phyloP scores from a whole-genome alignment of 1,140 invertebrate species.

The Drosophila lacertosa region DNA sequence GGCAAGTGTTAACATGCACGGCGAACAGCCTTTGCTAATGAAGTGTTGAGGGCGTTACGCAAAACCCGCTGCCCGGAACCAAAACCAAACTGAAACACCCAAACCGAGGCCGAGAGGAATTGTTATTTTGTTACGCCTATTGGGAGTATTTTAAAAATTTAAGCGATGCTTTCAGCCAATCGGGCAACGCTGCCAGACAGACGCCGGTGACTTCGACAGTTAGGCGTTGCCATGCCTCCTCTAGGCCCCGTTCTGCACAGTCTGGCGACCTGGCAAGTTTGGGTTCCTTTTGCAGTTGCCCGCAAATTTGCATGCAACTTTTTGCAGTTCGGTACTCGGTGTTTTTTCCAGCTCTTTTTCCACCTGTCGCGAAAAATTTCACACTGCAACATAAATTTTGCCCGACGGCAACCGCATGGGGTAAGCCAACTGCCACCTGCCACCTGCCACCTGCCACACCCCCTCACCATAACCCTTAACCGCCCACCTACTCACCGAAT shows the following conservation, averaged over 20 bases:
- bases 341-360: constrained; percentile 50
- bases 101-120: constrained; percentile 11
- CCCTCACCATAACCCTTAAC: constrained; percentile 7
- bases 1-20: constrained; percentile 28
- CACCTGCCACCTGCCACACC: too few species aligned
- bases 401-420: constrained; percentile 65
- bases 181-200: constrained; percentile 25
- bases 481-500: constrained; percentile 66
- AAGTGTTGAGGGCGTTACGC: constrained; percentile 39
- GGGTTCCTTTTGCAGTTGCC: background rate
- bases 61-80: background rate
- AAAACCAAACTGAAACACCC: constrained; percentile 8
- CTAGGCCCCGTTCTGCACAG: background rate
- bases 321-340: constrained; percentile 33
- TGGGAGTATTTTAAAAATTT: constrained; percentile 52
- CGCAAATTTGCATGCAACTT: constrained; percentile 66
- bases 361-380: constrained; percentile 79
- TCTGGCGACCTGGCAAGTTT: constrained; percentile 11
- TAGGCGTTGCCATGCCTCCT: background rate
- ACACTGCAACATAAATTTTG: constrained; percentile 77
- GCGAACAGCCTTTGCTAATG: constrained; percentile 42
- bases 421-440: constrained; percentile 35
- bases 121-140: constrained; percentile 18
- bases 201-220: constrained; percentile 3
- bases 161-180: constrained; percentile 39